Evolutionary conservation across 2,797 vertebrate species (phyloP), one percentile per base, ranked within the genome.

Genomic region (Psittacula derbiana): DNA sequence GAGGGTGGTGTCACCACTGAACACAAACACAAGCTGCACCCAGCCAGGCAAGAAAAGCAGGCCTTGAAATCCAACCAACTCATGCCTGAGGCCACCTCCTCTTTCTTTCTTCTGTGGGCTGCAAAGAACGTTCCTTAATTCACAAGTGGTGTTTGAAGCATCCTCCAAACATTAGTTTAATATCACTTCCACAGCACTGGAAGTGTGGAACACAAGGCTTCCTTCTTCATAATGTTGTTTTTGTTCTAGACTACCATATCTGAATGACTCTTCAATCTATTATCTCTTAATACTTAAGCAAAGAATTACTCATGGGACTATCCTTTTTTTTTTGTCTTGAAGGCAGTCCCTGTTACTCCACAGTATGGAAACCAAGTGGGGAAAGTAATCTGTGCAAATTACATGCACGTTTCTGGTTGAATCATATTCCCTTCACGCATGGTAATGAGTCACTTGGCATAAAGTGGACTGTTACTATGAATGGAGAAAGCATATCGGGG

Each of bases 371-470:
- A 92, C 62, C 90, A 90, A 96, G 44, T 76, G 90, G 80, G 92
- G 93, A 93, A 96, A 94, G 66, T 81, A 95, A 95, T 90, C 83
- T 92, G 81, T 95, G 91, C 86, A 96, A 96, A 97, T 96, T 49
- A 60, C 73, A 53, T 93, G 88, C 92, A 85, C 80, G 95, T 93
- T 96, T 95, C 88, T 92, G 70, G 70, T 95, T 96, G 91, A 96
- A 95, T 95, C 90, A 88, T 18, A n/a, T 94, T 92, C 76, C 60
- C 47, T 95, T 83, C 67, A 57, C 96, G 93, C 91, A 94, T 4
- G 5, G 76, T 95, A 93, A 93, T 96, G 86, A 96, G 80, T 94
- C 93, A 97, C 57, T 96, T 95, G 90, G 94, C 86, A 88, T 88
- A 86, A 94, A 91, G 60, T 88, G 80, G 83, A 75, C 93, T 73